phyloP scores from a whole-genome alignment of 1,140 invertebrate species.

The Lepidurus packardi region DNA sequence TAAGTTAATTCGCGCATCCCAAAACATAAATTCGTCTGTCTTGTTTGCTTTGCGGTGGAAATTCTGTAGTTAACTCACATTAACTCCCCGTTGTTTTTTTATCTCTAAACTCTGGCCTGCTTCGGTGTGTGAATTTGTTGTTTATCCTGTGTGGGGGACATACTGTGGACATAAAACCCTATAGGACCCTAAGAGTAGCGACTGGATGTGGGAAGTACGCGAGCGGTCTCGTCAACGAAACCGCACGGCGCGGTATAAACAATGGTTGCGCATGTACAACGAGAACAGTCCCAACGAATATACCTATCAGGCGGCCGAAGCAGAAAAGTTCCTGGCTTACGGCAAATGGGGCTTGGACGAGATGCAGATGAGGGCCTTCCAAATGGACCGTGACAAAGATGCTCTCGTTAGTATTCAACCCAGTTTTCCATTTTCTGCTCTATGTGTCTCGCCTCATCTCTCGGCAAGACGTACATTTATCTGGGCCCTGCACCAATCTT shows the following conservation, averaged over 20 bases:
- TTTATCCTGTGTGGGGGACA: constrained; percentile 30
- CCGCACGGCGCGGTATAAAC: constrained; percentile 44
- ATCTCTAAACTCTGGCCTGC: constrained; percentile 32
- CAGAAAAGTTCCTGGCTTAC: constrained; percentile 40
- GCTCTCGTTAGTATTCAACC: constrained; percentile 25
- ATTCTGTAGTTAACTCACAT: constrained; percentile 4
- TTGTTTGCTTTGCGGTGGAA: neutral
- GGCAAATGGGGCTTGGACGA: constrained; percentile 38
- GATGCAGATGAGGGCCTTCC: constrained; percentile 37
- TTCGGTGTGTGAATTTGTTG: neutral
- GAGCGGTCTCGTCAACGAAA: constrained; percentile 70
- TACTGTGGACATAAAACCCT: constrained; percentile 34
- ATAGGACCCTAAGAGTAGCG: constrained; percentile 78
- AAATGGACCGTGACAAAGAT: constrained; percentile 33
- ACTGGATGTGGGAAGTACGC: constrained; percentile 77
- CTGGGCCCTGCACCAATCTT: no score
- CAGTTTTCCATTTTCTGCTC: constrained; percentile 4
- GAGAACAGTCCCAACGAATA: constrained; percentile 31
- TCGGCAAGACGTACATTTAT: neutral
- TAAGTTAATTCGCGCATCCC: constrained; percentile 47
- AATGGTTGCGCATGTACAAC: constrained; percentile 37
- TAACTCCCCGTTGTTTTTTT: constrained; percentile 35
- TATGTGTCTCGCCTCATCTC: constrained; percentile 5
- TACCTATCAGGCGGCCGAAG: constrained; percentile 30
- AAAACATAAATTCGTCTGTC: neutral